phyloP scores from a whole-genome alignment of 1,140 invertebrate species.

The Pectinophora gossypiella region DNA sequence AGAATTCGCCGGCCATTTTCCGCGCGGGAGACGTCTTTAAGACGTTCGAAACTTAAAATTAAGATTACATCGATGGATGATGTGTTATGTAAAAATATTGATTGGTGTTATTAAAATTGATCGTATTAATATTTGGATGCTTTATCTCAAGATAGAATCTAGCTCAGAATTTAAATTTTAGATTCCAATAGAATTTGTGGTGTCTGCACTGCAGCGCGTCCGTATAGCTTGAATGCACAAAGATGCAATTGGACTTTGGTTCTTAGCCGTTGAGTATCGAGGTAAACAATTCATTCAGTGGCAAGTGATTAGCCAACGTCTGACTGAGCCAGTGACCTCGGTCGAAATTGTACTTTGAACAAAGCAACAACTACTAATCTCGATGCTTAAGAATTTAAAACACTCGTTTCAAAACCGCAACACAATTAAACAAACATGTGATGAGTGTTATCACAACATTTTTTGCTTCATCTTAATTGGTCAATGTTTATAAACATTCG shows the following conservation, averaged over 20 bases:
- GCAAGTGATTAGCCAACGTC: slow-evolving; percentile 49
- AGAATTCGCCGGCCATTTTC: slow-evolving; percentile 35
- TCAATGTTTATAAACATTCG: slow-evolving; percentile 20
- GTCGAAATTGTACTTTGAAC: slow-evolving; percentile 54
- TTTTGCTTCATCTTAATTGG: slow-evolving; percentile 4
- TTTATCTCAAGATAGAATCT: no score
- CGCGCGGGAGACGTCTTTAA: background rate
- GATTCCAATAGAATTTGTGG: no score
- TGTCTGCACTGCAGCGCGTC: no score
- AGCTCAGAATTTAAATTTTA: no score
- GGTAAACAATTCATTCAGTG: slow-evolving; percentile 34
- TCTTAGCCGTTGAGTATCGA: slow-evolving; percentile 9
- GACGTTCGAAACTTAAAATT: background rate
- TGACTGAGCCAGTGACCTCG: slow-evolving; percentile 56
- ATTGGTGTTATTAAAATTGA: no score
- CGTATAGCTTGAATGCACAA: background rate
- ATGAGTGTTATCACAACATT: slow-evolving; percentile 19
- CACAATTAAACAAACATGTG: slow-evolving; percentile 21
- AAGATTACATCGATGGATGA: no score
- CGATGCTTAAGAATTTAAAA: slow-evolving; percentile 25
- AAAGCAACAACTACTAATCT: slow-evolving; percentile 32
- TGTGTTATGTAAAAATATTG: no score
- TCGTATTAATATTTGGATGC: no score
- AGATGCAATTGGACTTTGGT: slow-evolving; percentile 12
- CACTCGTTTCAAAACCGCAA: slow-evolving; percentile 15